phyloP scores from a whole-genome alignment of 2,797 vertebrate species.

The Tokudaia tokunoshimensis region DNA sequence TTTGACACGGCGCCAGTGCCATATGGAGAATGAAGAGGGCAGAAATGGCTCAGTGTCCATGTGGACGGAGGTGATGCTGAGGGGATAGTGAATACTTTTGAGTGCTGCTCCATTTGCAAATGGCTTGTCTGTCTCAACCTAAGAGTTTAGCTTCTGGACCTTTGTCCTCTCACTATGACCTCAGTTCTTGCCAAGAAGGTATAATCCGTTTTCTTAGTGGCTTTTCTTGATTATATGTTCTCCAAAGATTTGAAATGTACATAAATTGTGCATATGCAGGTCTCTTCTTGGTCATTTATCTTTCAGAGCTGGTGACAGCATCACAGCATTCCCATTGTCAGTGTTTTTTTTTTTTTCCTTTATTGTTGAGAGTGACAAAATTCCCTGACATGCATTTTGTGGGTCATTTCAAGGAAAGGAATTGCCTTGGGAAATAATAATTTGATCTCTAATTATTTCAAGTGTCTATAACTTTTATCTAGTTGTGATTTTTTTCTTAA shows the following conservation, averaged over 20 bases:
- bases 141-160: not conserved
- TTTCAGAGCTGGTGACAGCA: not conserved
- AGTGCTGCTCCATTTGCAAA: not conserved
- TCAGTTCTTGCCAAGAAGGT: not conserved
- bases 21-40: not conserved
- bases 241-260: constrained; percentile 22
- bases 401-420: constrained; percentile 41
- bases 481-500: constrained; percentile 27
- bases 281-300: not conserved
- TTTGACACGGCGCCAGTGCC: not conserved
- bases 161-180: not conserved
- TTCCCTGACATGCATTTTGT: not conserved
- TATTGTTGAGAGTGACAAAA: not conserved
- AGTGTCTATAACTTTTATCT: constrained; percentile 25
- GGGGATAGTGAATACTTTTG: not conserved
- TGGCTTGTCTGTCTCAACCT: not conserved
- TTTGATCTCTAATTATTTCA: constrained; percentile 26
- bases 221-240: not conserved
- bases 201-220: not conserved
- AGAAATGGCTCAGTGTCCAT: not conserved
- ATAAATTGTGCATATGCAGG: not conserved
- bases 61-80: not conserved
- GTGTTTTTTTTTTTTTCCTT: not conserved
- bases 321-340: not conserved
- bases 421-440: constrained; percentile 16